phyloP scores from a whole-genome alignment of 2,888 invertebrate species.

The Gonocerus acuteangulatus region DNA sequence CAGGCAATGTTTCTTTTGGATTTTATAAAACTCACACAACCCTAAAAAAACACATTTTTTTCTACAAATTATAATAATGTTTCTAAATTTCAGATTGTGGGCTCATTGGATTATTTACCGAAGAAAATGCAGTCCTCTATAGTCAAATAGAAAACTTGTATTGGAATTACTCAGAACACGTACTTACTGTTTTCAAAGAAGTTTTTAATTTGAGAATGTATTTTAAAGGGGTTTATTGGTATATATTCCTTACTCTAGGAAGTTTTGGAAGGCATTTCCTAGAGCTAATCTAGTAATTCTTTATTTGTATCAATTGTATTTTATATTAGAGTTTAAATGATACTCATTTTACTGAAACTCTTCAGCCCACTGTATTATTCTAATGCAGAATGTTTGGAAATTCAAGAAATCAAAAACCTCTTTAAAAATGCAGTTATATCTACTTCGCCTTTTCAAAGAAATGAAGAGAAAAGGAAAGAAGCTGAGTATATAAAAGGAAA shows the following conservation, averaged over 20 bases:
- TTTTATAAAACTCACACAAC: too few relatives aligned
- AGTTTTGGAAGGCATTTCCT: constrained; percentile 91
- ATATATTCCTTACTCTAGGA: constrained; percentile 87
- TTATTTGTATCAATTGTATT: neutral
- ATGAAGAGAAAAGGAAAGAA: constrained; percentile 1
- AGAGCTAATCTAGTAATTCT: constrained; percentile 75
- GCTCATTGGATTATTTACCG: constrained; percentile 14
- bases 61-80: too few relatives aligned
- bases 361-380: constrained; percentile 19
- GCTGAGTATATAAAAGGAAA: constrained; percentile 9
- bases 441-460: constrained; percentile 4
- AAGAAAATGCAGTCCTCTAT: constrained; percentile 9
- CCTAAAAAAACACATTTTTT: too few relatives aligned
- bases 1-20: too few relatives aligned
- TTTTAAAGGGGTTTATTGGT: constrained; percentile 80
- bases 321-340: neutral
- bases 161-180: constrained; percentile 73
- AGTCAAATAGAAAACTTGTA: constrained; percentile 68
- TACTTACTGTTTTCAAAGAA: constrained; percentile 74
- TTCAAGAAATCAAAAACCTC: constrained; percentile 10
- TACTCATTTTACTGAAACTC: neutral
- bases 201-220: constrained; percentile 86
- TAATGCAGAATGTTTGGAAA: constrained; percentile 7
- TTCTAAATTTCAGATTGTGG: constrained; percentile 20
- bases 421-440: constrained; percentile 6